Conservation (phyloP, 2,113 vertebrate genomes). For the Hylia prasina region DNA sequence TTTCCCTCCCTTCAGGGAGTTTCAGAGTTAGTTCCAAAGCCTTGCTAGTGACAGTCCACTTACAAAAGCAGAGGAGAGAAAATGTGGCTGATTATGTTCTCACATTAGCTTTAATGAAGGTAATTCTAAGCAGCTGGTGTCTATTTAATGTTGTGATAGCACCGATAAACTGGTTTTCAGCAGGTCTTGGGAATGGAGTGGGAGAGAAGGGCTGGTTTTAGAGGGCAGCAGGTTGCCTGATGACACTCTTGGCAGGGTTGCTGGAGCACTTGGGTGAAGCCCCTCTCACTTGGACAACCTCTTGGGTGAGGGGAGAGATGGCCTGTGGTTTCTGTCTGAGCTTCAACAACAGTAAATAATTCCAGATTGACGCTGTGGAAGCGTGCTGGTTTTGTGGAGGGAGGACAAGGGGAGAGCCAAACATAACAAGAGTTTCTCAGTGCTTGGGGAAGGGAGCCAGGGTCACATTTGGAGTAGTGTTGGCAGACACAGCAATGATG, state of each 20-base stretch:
- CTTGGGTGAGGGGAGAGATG: background rate
- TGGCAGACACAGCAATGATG: background rate
- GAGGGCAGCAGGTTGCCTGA: background rate
- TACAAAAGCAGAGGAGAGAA: background rate
- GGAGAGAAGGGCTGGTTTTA: background rate
- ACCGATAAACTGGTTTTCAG: background rate
- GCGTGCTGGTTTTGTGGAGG: background rate
- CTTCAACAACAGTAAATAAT: conserved; percentile 29
- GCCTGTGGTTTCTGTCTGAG: background rate
- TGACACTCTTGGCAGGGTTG: background rate
- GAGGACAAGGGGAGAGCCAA: conserved; percentile 7
- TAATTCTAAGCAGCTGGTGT: conserved; percentile 17
- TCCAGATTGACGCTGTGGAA: background rate
- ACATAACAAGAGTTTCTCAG: conserved; percentile 14
- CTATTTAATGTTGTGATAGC: background rate
- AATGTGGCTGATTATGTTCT: background rate
- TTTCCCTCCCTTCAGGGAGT: background rate
- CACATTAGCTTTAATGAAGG: background rate
- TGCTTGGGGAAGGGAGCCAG: conserved; percentile 13
- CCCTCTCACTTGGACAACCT: background rate
- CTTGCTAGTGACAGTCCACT: background rate
- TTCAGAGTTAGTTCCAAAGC: background rate
- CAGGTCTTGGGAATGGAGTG: background rate
- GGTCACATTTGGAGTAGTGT: background rate
- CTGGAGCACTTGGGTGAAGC: background rate